These are phyloP conservation scores for Cichlasoma orientale DNA, from an alignment of 2,797 vertebrate species.

Conservation along the genomic window DNA sequence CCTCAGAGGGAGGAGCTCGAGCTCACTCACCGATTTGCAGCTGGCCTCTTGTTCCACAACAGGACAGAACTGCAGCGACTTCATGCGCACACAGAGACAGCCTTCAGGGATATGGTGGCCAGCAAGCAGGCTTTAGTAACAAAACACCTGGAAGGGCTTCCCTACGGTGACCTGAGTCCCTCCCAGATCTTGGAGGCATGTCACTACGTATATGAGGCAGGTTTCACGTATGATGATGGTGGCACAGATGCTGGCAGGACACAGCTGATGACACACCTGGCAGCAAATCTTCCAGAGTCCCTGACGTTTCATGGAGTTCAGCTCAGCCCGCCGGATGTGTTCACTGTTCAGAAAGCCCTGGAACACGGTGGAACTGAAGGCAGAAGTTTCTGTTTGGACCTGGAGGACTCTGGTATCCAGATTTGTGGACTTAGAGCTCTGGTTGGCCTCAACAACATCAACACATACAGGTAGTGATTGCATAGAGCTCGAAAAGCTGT, in stretches of 20 bases:
- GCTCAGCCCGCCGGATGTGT: slow-evolving; percentile 82
- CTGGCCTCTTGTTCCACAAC: slow-evolving; percentile 85
- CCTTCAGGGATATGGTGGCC: slow-evolving; percentile 4
- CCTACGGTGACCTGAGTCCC: slow-evolving; percentile 67
- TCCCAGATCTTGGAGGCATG: slow-evolving; percentile 85
- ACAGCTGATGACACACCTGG: slow-evolving; percentile 66
- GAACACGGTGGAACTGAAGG: slow-evolving; percentile 63
- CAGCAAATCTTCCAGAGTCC: slow-evolving; percentile 73
- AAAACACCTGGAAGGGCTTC: slow-evolving; percentile 80
- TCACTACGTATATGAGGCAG: slow-evolving; percentile 85
- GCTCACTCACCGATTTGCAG: slow-evolving; percentile 82
- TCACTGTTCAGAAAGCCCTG: slow-evolving; percentile 80
- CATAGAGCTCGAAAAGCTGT: neutral
- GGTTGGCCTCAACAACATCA: slow-evolving; percentile 81
- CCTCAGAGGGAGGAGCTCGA: slow-evolving; percentile 84
- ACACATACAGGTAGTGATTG: slow-evolving; percentile 83
- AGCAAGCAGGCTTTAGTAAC: slow-evolving; percentile 78
- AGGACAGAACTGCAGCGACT: slow-evolving; percentile 45
- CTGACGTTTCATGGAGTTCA: slow-evolving; percentile 83
- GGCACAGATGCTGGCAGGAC: slow-evolving; percentile 38
- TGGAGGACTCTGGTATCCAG: slow-evolving; percentile 83
- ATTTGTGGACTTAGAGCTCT: slow-evolving; percentile 83
- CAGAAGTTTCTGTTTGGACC: slow-evolving; percentile 83
- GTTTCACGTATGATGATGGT: slow-evolving; percentile 19
- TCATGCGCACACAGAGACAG: slow-evolving; percentile 41